Evolutionary conservation across 1,140 invertebrate species (phyloP).

Genomic region (Heliconius hewitsoni): DNA sequence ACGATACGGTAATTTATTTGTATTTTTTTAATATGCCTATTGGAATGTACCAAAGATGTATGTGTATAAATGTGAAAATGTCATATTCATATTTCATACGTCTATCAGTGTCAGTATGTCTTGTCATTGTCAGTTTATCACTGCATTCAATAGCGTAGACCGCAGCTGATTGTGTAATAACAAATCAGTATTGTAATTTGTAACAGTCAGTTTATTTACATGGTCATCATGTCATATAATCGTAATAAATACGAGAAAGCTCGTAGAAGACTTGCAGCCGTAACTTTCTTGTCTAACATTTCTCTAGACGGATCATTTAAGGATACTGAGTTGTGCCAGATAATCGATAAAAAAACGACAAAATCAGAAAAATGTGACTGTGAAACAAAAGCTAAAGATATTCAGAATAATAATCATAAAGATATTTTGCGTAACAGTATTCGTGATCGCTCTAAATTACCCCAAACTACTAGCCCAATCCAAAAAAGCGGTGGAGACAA

Average conservation of each 20-base stretch:
- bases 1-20: neutral
- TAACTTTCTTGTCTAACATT: constrained; percentile 96
- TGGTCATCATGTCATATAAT: constrained; percentile 56
- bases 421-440: constrained; percentile 48
- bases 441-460: constrained; percentile 53
- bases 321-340: constrained; percentile 83
- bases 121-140: neutral
- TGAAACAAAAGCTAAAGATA: constrained; percentile 46
- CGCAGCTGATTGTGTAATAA: constrained; percentile 10
- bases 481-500: constrained; percentile 77
- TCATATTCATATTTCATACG: too few relatives aligned
- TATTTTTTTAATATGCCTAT: neutral
- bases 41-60: too few relatives aligned
- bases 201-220: neutral
- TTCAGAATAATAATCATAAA: constrained; percentile 49
- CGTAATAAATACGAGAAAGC: constrained; percentile 77
- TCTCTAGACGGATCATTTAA: constrained; percentile 94
- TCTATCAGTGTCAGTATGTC: neutral
- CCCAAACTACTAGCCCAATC: constrained; percentile 60
- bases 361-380: constrained; percentile 63
- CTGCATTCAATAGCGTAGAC: neutral
- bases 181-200: neutral
- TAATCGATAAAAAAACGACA: constrained; percentile 52
- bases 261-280: constrained; percentile 89
- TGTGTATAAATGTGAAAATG: neutral